A percentile compares a stretch with the other conserved stretches of the same genome.
These are phyloP conservation scores for Onchidella celtica DNA, from an alignment of 2,888 invertebrate species.

Conservation along the genomic window DNA sequence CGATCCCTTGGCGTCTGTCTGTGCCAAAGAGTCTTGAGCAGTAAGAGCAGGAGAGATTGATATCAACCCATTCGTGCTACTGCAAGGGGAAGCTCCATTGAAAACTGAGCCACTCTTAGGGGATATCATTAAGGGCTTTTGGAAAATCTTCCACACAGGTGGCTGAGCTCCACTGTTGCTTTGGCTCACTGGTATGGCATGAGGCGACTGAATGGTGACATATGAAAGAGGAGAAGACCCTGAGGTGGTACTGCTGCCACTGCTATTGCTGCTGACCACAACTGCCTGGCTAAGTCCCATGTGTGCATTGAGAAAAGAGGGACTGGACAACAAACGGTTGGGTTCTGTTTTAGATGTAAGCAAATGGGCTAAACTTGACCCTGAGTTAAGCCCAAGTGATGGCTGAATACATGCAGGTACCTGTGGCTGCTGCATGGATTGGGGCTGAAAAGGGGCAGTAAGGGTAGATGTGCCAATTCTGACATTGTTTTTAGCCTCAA, in stretches of 20 bases:
- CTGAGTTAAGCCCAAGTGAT: not conserved
- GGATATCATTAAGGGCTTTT: slow-evolving; percentile 21
- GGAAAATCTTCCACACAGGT: slow-evolving; percentile 31
- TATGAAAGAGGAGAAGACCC: slow-evolving; percentile 24
- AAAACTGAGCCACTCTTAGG: slow-evolving; percentile 9
- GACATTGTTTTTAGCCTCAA: slow-evolving; percentile 24
- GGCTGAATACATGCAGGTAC: not conserved
- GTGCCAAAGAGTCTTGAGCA: not conserved
- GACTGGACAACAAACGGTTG: not conserved
- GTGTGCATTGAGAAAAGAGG: slow-evolving; percentile 27
- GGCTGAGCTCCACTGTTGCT: slow-evolving; percentile 25
- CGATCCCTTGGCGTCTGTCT: slow-evolving; percentile 13
- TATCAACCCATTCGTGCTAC: not conserved
- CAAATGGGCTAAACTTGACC: slow-evolving; percentile 16
- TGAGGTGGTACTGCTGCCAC: not conserved
- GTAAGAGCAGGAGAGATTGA: not conserved
- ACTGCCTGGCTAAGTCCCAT: not conserved
- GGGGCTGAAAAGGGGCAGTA: not conserved
- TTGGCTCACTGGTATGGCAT: slow-evolving; percentile 13
- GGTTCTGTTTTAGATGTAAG: slow-evolving; percentile 14
- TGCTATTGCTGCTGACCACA: slow-evolving; percentile 9
- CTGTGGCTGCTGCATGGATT: not conserved
- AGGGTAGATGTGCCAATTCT: slow-evolving; percentile 6
- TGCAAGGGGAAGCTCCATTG: not conserved
- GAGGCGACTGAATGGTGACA: slow-evolving; percentile 34